A percentile compares a stretch with the other conserved stretches of the same genome.
phyloP scores from a whole-genome alignment of 64 coral and sea anemone species.

The Pachyseris speciosa region DNA sequence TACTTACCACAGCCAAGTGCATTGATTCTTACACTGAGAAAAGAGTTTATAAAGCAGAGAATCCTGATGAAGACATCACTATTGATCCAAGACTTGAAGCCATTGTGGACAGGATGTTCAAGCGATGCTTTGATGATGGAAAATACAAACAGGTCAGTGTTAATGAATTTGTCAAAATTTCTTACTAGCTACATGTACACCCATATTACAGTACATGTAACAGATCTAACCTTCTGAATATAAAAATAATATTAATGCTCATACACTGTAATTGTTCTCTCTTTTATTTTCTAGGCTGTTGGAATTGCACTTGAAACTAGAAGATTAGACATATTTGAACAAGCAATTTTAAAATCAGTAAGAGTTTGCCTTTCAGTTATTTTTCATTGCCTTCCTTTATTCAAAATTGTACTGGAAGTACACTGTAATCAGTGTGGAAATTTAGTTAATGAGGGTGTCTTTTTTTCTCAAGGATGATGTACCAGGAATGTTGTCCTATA shows the following conservation, averaged over 20 bases:
- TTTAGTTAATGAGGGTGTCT: not conserved
- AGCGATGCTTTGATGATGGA: constrained; percentile 97
- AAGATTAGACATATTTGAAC: constrained; percentile 96
- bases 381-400: not conserved
- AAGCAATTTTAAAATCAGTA: constrained; percentile 98
- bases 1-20: constrained; percentile 76
- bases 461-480: constrained; percentile 80
- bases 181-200: too few species aligned
- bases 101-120: constrained; percentile 98
- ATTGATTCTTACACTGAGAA: constrained; percentile 96
- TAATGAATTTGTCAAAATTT: not conserved
- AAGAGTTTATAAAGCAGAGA: constrained; percentile 88
- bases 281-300: constrained; percentile 75
- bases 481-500: constrained; percentile 87
- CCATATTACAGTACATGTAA: too few species aligned
- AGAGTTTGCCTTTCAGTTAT: too few species aligned
- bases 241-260: too few species aligned
- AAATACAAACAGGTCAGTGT: constrained; percentile 94
- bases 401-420: not conserved
- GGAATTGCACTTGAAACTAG: constrained; percentile 97
- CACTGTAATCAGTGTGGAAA: not conserved
- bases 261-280: not conserved
- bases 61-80: constrained; percentile 78
- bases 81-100: constrained; percentile 92
- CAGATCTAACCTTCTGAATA: too few species aligned